Conservation (phyloP, 2,113 vertebrate species). For the Lampris megalopsis region DNA sequence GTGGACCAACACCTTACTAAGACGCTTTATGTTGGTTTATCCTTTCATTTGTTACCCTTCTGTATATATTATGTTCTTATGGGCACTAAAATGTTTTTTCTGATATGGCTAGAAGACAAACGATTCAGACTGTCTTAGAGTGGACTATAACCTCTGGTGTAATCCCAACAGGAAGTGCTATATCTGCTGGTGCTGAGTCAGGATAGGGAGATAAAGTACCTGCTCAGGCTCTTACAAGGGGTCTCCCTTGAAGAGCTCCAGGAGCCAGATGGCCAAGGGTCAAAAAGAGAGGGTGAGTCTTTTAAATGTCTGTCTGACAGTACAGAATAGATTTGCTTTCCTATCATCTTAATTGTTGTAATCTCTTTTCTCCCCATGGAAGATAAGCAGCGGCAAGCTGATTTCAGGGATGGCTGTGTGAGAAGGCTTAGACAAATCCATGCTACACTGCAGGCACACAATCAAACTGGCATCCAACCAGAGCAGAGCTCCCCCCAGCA, state of each 20-base stretch:
- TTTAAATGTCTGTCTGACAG: not conserved
- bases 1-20: too few relatives aligned
- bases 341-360: not conserved
- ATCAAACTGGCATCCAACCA: not conserved
- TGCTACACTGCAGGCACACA: slow-evolving; percentile 22
- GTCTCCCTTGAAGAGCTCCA: slow-evolving; percentile 70
- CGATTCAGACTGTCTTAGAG: not conserved
- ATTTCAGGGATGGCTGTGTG: slow-evolving; percentile 56
- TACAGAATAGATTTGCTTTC: not conserved
- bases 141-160: slow-evolving; percentile 16
- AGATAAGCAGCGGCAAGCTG: slow-evolving; percentile 3
- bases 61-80: not conserved
- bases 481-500: not conserved
- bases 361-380: slow-evolving; percentile 30
- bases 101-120: not conserved
- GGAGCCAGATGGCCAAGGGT: slow-evolving; percentile 10
- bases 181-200: slow-evolving; percentile 77
- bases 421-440: slow-evolving; percentile 65
- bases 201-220: slow-evolving; percentile 75
- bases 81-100: not conserved
- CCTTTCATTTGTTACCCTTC: too few relatives aligned
- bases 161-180: slow-evolving; percentile 66
- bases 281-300: slow-evolving; percentile 47
- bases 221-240: slow-evolving; percentile 69
- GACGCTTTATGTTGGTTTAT: too few relatives aligned